phyloP scores from a whole-genome alignment of 35 echinoderm and acorn worm species.

The Anneissia japonica region DNA sequence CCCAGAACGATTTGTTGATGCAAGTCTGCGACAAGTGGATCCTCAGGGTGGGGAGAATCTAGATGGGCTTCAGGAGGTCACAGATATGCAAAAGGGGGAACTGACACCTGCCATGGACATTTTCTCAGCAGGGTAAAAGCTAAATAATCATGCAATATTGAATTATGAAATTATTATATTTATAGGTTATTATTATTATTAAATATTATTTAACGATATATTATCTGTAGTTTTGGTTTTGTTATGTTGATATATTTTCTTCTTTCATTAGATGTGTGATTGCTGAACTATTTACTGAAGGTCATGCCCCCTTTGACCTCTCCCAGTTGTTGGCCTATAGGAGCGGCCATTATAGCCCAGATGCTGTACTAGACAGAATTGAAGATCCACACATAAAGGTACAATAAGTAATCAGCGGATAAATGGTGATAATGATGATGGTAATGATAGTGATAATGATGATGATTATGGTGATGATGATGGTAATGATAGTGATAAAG shows the following conservation, averaged over 20 bases:
- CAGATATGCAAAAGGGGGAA: slow-evolving; percentile 52
- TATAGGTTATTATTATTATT: background rate
- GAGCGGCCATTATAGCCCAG: slow-evolving; percentile 68
- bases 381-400: slow-evolving; percentile 87
- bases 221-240: background rate
- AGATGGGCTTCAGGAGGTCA: slow-evolving; percentile 51
- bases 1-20: slow-evolving; percentile 83
- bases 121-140: slow-evolving; percentile 73
- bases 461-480: too few relatives aligned
- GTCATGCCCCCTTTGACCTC: slow-evolving; percentile 93
- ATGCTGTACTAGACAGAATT: slow-evolving; percentile 60
- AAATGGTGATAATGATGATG: too few relatives aligned
- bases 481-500: too few relatives aligned
- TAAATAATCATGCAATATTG: too few relatives aligned
- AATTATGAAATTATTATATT: too few relatives aligned
- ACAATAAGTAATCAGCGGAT: too few relatives aligned
- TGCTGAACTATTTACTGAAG: slow-evolving; percentile 92
- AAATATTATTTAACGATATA: background rate
- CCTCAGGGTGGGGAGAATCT: slow-evolving; percentile 22
- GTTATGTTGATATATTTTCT: background rate
- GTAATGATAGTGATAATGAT: too few relatives aligned
- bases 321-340: slow-evolving; percentile 85
- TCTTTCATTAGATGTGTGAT: slow-evolving; percentile 79
- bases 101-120: slow-evolving; percentile 82
- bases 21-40: slow-evolving; percentile 44